These are phyloP conservation scores for Gonocerus acuteangulatus DNA, from an alignment of 2,888 invertebrate genomes.

Conservation along the genomic window DNA sequence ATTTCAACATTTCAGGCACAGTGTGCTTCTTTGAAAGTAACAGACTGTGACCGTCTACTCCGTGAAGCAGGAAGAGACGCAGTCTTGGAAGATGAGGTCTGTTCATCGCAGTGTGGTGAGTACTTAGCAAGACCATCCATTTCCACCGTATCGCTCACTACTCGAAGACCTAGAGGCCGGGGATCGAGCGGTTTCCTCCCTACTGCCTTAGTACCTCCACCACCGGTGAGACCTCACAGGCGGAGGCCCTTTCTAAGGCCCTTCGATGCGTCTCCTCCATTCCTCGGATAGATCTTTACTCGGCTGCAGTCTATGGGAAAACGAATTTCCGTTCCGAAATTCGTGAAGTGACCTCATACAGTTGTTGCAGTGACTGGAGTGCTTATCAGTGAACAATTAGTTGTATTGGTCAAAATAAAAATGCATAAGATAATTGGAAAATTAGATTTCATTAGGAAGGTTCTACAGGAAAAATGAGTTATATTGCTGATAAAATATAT, in stretches of 20 bases:
- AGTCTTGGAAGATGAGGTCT: conserved; percentile 76
- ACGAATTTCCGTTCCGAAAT: too few species aligned
- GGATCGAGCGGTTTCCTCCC: neutral
- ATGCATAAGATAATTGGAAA: too few species aligned
- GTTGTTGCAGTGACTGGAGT: too few species aligned
- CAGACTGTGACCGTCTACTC: conserved; percentile 74
- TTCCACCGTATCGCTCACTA: conserved; percentile 15
- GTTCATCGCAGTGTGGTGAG: conserved; percentile 73
- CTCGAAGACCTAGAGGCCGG: conserved; percentile 27
- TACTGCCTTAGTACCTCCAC: conserved; percentile 8
- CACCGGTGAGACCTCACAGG: neutral
- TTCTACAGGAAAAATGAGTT: too few species aligned
- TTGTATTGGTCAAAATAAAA: too few species aligned
- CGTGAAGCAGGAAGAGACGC: conserved; percentile 77
- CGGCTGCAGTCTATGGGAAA: too few species aligned
- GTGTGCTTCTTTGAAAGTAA: conserved; percentile 79
- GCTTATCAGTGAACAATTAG: too few species aligned
- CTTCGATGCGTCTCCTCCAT: conserved; percentile 5
- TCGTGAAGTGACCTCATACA: too few species aligned
- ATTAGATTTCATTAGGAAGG: too few species aligned
- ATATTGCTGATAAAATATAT: too few species aligned
- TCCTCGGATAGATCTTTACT: neutral
- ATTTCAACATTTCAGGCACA: conserved; percentile 74
- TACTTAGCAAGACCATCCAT: conserved; percentile 28
- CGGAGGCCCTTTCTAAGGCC: conserved; percentile 1